A percentile compares a stretch with the other conserved stretches of the same genome.
These are phyloP conservation scores for Smutsia gigantea DNA, from an alignment of 2,797 vertebrate genomes.

Conservation along the genomic window DNA sequence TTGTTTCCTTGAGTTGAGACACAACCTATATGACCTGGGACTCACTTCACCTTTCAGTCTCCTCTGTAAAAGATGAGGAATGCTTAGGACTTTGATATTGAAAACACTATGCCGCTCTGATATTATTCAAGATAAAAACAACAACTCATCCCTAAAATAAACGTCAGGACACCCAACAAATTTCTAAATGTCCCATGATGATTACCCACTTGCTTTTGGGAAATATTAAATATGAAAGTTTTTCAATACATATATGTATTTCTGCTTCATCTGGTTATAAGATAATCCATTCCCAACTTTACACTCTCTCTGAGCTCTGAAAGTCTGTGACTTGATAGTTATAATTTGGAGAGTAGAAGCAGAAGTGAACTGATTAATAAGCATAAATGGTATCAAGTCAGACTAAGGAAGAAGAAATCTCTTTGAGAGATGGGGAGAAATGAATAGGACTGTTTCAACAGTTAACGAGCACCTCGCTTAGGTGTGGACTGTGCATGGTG, in stretches of 20 bases:
- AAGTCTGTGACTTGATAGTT: not conserved
- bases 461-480: not conserved
- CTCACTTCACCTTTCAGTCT: not conserved
- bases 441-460: not conserved
- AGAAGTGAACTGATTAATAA: not conserved
- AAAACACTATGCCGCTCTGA: not conserved
- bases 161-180: not conserved
- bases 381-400: not conserved
- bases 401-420: not conserved
- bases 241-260: not conserved
- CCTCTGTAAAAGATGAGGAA: not conserved
- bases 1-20: not conserved
- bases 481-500: not conserved
- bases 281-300: not conserved
- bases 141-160: not conserved
- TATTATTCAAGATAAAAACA: not conserved
- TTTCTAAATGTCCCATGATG: not conserved
- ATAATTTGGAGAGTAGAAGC: not conserved
- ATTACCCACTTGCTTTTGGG: not conserved
- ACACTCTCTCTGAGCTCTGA: not conserved
- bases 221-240: not conserved
- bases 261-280: not conserved
- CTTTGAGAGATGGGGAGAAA: not conserved
- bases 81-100: not conserved
- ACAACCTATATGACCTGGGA: not conserved